Conservation (phyloP, 2,113 vertebrate genomes). For the Epinephelus cyanopodus region DNA sequence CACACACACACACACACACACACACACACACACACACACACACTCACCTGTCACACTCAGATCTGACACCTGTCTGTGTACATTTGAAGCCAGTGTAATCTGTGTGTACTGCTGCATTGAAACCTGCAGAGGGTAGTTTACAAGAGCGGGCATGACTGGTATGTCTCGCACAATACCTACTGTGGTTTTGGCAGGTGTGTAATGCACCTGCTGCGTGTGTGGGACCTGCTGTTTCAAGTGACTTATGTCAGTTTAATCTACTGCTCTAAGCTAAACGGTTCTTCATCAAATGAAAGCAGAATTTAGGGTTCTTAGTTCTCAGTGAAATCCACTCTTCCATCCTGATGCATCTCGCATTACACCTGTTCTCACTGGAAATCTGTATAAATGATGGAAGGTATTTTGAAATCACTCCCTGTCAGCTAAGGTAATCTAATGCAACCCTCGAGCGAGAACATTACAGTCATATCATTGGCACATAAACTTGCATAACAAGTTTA, state of each 20-base stretch:
- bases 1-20: neutral
- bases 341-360: neutral
- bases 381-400: neutral
- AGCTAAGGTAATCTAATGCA: constrained; percentile 42
- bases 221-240: constrained; percentile 37
- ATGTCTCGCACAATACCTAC: constrained; percentile 54
- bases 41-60: neutral
- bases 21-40: neutral
- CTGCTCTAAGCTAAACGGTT: constrained; percentile 55
- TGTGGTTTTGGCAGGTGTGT: constrained; percentile 72
- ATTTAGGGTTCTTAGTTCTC: neutral
- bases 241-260: constrained; percentile 37
- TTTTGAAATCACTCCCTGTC: constrained; percentile 30
- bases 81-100: constrained; percentile 28
- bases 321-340: neutral
- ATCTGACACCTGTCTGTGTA: neutral
- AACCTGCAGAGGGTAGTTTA: constrained; percentile 43
- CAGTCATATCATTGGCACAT: constrained; percentile 26
- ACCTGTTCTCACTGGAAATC: neutral
- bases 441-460: constrained; percentile 37
- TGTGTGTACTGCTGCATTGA: constrained; percentile 14
- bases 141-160: constrained; percentile 75
- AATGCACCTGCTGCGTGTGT: constrained; percentile 73
- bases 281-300: neutral
- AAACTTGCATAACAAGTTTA: constrained; percentile 57